A percentile compares a stretch with the other conserved stretches of the same genome.
phyloP scores from a whole-genome alignment of 2,888 invertebrate species.

The Mellilla xanthometata region DNA sequence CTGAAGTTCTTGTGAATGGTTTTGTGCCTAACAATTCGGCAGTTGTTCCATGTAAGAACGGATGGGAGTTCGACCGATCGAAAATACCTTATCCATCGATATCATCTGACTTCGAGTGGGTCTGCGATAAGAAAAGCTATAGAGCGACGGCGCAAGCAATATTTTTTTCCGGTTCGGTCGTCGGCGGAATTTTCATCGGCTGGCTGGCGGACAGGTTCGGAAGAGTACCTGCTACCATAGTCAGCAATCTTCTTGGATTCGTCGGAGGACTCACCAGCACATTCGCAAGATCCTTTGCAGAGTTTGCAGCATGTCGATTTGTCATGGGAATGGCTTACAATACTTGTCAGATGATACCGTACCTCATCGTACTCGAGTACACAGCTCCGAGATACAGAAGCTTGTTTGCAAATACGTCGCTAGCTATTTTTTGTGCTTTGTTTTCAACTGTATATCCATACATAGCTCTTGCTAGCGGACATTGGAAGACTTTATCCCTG shows the following conservation, averaged over 20 bases:
- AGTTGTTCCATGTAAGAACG: conserved; percentile 48
- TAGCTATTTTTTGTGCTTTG: conserved; percentile 51
- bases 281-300: conserved; percentile 44
- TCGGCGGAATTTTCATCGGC: conserved; percentile 54
- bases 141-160: conserved; percentile 59
- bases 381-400: conserved; percentile 59
- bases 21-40: conserved; percentile 38
- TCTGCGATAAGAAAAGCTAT: conserved; percentile 56
- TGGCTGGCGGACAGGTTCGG: conserved; percentile 58
- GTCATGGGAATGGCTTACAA: conserved; percentile 59
- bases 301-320: conserved; percentile 52
- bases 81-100: conserved; percentile 64
- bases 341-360: conserved; percentile 56
- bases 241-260: conserved; percentile 49
- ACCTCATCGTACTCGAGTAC: conserved; percentile 56
- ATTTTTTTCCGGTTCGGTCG: conserved; percentile 55
- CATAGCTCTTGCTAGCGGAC: conserved; percentile 50
- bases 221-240: conserved; percentile 50
- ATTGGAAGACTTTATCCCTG: conserved; percentile 56
- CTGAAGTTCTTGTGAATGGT: conserved; percentile 41
- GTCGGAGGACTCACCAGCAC: conserved; percentile 49
- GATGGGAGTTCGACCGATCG: conserved; percentile 59
- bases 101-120: conserved; percentile 58
- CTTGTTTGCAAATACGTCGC: conserved; percentile 50
- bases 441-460: conserved; percentile 48